Evolutionary conservation across 2,888 invertebrate genomes (phyloP), one percentile per base, ranked within the genome.

Genomic region (Ceratothoa steindachneri): DNA sequence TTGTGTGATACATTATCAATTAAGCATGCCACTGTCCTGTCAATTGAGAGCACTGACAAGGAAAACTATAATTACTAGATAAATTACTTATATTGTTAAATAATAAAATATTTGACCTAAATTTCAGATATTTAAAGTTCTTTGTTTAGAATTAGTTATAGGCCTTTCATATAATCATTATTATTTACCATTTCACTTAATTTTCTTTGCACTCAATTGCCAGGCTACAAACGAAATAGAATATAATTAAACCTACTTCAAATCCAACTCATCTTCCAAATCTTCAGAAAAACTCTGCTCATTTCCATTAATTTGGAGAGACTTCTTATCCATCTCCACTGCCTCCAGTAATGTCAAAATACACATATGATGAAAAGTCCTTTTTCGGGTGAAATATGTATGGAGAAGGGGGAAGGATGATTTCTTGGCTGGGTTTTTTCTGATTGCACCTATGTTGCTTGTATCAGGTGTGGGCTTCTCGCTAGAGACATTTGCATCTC

Each of bases 401-500:
- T 76, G 76, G 9, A 76, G 41, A 28, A 73, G 73, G 0, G 76
- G 76, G 68, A 76, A 76, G 31, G 73, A 76, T 4, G 76, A 76
- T n/a, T 76, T 76, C 60, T 60, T 60, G 12, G 12, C 2, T 1
- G n/a, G 1, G 12, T 24, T 60, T 24, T 24, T 60, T 15, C 15
- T 41, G 30, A 22, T 31, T 9, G 24, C 19, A 9, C 28, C 53
- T 52, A 52, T 72, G 27, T 72, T 72, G 15, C 28, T 51, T 12
- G 31, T 22, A 9, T 41, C 41, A 41, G 7, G 7, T 5, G 7
- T 41, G 15, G 41, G 41, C 15, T 41, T 41, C 5, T 9, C 41
- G 41, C 15, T 15, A 5, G 7, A 5, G 41, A 9, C 15, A 9
- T 5, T 41, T 41, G 41, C 5, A 9, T 5, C 15, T 41, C 15